Base-by-base conservation (phyloP, 1,140 invertebrate genomes). In the Pararge aegeria region DNA sequence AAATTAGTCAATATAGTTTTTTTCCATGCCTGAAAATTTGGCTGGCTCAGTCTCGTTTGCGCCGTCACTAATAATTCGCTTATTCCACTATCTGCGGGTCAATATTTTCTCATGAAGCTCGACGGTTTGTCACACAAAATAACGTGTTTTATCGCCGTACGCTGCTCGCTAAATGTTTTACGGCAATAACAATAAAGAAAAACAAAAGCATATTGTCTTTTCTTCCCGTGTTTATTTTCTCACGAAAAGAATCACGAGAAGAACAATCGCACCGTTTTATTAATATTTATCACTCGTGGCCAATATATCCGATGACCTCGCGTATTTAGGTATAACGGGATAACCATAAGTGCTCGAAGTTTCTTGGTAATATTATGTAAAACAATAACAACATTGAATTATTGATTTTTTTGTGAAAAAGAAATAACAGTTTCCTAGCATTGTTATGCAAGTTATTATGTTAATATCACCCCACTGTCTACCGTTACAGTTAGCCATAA, bases 61-160 rank as follows among this genome's bases (percentile, higher is more conserved):
- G 70, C 46, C 68, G 58, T 73, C 69, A 68, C 73, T 77, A 83
- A 87, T 86, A 83, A 87, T 83, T 85, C 78, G 83, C 73, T 83
- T 84, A 83, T 83, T 77, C 76, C 82, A 82, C 83, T 84, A 87
- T 87, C 80, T 84, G 83, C 73, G 84, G 84, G 79, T 89, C 80
- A 80, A 87, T 89, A 87, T 79, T 87, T 89, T 87, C 80, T 89
- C 87, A 87, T 89, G 84, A 89, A 87, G 70, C 77, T 68, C 69
- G 87, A 86, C 86, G 70, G 83, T 89, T 86, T 87, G 84, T 89
- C 84, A 87, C 87, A 89, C 84, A 89, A 89, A 89, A 89, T 89
- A 86, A 81, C 73, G 74, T 86, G 80, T 89, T 89, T 89, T 89
- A 89, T 86, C 58, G 76, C 64, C 57, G 68, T 66, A 51, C 65